Evolutionary conservation across 2,113 vertebrate genomes (phyloP).

Genomic region (Phocoena phocoena): DNA sequence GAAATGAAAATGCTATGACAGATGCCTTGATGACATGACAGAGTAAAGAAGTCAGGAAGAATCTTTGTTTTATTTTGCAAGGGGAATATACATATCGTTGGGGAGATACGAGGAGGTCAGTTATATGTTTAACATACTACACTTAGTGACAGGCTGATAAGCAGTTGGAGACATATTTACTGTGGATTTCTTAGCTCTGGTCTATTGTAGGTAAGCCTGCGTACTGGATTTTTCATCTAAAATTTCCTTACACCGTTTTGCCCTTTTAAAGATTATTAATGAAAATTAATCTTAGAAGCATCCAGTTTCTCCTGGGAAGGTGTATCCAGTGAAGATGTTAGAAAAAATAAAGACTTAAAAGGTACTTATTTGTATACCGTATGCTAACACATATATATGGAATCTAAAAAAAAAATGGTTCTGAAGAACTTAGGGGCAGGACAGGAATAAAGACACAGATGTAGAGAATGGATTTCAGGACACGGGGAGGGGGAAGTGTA

Average conservation of each 20-base stretch:
- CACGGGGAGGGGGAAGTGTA: too few species aligned
- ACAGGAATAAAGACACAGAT: too few species aligned
- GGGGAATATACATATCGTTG: neutral
- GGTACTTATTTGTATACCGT: too few species aligned
- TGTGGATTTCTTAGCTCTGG: slow-evolving; percentile 6
- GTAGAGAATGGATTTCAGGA: too few species aligned
- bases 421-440: too few species aligned
- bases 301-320: neutral
- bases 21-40: neutral
- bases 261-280: slow-evolving; percentile 1
- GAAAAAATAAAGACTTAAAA: neutral
- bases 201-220: neutral
- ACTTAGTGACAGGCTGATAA: neutral
- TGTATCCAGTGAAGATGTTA: slow-evolving; percentile 20
- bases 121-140: neutral
- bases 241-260: neutral
- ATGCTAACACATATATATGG: too few species aligned
- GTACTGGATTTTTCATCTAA: neutral
- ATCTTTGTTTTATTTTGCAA: neutral
- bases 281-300: slow-evolving; percentile 46
- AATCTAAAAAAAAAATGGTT: too few species aligned
- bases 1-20: neutral
- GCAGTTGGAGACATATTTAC: neutral
- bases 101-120: neutral
- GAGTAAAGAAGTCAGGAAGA: neutral